phyloP scores from a whole-genome alignment of 2,113 vertebrate species.

The Motacilla tschutschensis region DNA sequence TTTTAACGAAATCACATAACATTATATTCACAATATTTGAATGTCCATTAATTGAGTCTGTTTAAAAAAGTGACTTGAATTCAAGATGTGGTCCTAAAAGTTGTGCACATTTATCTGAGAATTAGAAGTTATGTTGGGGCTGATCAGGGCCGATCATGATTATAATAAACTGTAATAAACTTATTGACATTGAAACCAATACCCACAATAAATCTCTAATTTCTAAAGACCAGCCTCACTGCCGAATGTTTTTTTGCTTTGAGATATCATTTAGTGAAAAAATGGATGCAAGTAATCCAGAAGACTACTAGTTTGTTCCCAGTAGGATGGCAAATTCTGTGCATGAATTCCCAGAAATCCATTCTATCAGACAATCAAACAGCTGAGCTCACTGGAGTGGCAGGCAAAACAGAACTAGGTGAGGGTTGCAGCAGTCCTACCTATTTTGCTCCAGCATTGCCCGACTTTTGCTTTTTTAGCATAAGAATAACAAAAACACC shows the following conservation, averaged over 20 bases:
- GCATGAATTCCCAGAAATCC: not conserved
- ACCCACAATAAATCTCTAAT: not conserved
- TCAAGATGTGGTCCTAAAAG: not conserved
- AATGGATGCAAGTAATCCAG: not conserved
- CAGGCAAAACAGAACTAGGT: not conserved
- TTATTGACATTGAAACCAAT: not conserved
- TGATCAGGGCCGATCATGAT: not conserved
- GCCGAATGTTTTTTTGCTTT: not conserved
- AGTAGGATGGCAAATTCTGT: not conserved
- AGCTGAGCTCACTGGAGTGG: not conserved
- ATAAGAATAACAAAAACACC: not conserved
- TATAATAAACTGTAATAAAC: not conserved
- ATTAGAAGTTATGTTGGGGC: not conserved
- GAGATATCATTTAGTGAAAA: not conserved
- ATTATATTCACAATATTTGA: not conserved
- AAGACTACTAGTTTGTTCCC: not conserved
- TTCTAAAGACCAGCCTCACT: not conserved
- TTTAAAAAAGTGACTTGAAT: not conserved
- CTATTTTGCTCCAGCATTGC: not conserved
- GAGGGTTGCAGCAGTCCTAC: not conserved
- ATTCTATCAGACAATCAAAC: not conserved
- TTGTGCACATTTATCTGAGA: not conserved
- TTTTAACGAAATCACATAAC: not conserved
- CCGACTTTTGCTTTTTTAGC: fast-evolving
- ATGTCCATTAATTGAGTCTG: not conserved